Conservation (phyloP, 1,140 invertebrate species). For the Diuraphis noxia region DNA sequence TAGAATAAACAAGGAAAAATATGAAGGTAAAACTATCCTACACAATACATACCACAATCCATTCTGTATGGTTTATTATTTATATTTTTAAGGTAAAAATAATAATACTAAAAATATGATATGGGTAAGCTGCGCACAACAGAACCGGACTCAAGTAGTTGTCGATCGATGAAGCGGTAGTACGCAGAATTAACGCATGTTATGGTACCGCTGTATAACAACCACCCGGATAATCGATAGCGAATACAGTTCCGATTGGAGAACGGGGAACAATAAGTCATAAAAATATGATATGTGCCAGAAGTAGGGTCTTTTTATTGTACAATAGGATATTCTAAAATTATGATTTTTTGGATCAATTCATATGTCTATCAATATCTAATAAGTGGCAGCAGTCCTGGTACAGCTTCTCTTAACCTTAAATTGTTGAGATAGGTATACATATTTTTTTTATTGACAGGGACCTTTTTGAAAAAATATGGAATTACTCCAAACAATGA, state of each 20-base stretch:
- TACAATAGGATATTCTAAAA: constrained; percentile 39
- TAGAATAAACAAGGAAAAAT: neutral
- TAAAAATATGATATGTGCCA: constrained; percentile 51
- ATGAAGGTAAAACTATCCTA: constrained; percentile 17
- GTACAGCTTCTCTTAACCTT: constrained; percentile 5
- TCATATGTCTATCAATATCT: constrained; percentile 49
- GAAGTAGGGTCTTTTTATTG: constrained; percentile 37
- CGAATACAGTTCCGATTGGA: constrained; percentile 36
- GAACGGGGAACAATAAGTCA: constrained; percentile 39
- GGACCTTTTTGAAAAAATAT: constrained; percentile 32
- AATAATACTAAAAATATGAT: constrained; percentile 52
- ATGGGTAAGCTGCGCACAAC: constrained; percentile 15
- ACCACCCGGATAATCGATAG: constrained; percentile 47
- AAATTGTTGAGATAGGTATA: neutral
- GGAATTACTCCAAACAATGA: constrained; percentile 41
- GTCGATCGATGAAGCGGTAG: constrained; percentile 48
- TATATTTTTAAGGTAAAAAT: constrained; percentile 17
- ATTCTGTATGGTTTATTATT: constrained; percentile 29
- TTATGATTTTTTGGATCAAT: constrained; percentile 53
- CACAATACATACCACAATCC: constrained; percentile 48
- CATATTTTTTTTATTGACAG: constrained; percentile 29
- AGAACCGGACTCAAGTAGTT: constrained; percentile 42
- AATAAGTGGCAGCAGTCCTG: constrained; percentile 49
- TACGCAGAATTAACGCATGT: constrained; percentile 37
- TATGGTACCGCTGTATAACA: constrained; percentile 8